Conservation (phyloP, 2,797 vertebrate genomes). For the Meriones psammophilus region DNA sequence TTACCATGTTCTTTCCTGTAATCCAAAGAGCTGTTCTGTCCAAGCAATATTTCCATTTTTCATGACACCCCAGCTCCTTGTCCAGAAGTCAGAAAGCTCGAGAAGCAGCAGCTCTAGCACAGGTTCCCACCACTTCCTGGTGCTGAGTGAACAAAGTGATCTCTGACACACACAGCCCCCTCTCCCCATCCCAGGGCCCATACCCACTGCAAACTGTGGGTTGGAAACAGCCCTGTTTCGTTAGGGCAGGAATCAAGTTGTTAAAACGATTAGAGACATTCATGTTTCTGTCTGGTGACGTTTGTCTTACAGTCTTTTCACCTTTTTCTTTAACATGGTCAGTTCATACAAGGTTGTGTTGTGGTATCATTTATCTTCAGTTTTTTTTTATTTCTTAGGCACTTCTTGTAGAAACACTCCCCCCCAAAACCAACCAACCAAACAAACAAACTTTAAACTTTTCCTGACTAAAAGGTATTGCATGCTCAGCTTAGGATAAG, state of each 20-base stretch:
- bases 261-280: background rate
- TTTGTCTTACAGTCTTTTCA: conserved; percentile 73
- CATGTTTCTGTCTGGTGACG: conserved; percentile 70
- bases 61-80: background rate
- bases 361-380: conserved; percentile 85
- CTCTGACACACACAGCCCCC: background rate
- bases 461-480: conserved; percentile 88
- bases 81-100: background rate
- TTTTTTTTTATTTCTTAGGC: conserved; percentile 89
- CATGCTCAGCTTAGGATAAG: conserved; percentile 87
- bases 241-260: background rate
- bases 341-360: conserved; percentile 75
- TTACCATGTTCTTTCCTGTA: background rate
- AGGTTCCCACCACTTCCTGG: background rate
- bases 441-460: conserved; percentile 74
- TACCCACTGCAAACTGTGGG: background rate
- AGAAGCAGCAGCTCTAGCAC: background rate
- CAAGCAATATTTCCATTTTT: background rate
- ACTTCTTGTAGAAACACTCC: conserved; percentile 89
- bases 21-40: background rate
- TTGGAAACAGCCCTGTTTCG: background rate
- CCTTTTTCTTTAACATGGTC: conserved; percentile 80
- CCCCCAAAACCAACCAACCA: conserved; percentile 64
- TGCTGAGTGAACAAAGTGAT: background rate
- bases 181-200: background rate